A percentile compares a stretch with the other conserved stretches of the same genome.
Conservation (phyloP, 2,797 vertebrate species). For the Nyctalus aviator region DNA sequence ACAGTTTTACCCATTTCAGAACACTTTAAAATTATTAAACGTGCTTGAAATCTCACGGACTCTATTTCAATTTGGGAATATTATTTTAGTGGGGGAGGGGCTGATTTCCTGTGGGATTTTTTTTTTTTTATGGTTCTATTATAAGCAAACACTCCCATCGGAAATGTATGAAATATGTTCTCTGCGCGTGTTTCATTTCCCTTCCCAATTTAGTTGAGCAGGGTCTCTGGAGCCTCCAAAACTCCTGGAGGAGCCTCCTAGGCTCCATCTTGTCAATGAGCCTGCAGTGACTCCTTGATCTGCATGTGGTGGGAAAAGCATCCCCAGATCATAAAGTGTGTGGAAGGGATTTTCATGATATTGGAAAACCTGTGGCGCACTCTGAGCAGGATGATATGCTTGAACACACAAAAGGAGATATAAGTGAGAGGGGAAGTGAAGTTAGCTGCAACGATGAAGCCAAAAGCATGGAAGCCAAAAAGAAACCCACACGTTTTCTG, state of each 20-base stretch:
- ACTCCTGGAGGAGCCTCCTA: neutral
- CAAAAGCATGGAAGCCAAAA: neutral
- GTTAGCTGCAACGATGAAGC: neutral
- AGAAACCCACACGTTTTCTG: neutral
- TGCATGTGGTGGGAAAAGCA: neutral
- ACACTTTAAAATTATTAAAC: constrained; percentile 60
- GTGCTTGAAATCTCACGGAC: constrained; percentile 70
- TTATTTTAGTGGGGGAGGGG: neutral
- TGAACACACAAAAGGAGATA: neutral
- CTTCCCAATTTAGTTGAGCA: constrained; percentile 58
- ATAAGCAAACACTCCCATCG: constrained; percentile 51
- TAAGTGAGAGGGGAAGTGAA: neutral
- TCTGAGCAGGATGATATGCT: neutral
- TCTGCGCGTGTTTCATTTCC: neutral
- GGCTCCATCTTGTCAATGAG: neutral
- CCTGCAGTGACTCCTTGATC: neutral
- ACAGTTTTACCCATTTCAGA: neutral
- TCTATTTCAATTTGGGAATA: constrained; percentile 52
- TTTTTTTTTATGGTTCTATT: constrained; percentile 68
- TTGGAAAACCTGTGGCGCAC: neutral
- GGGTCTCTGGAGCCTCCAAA: constrained; percentile 23
- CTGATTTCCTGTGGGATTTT: constrained; percentile 63
- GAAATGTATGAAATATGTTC: constrained; percentile 55
- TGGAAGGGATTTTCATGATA: constrained; percentile 2
- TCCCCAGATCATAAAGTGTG: neutral